These are phyloP conservation scores for Catocala fraxini DNA, from an alignment of 2,888 invertebrate species.

Conservation along the genomic window DNA sequence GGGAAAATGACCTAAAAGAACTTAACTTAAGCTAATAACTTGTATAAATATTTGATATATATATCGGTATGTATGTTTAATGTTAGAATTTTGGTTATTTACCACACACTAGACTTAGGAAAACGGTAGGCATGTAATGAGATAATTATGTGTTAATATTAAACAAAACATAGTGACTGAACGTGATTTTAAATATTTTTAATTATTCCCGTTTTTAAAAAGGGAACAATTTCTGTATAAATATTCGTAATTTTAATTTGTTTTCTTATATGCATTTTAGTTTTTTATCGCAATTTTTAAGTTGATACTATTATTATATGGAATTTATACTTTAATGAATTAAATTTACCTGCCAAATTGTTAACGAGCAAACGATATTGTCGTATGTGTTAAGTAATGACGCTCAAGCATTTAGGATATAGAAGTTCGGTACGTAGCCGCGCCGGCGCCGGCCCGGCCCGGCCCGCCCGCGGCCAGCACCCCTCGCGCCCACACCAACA, in stretches of 20 bases:
- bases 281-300: slow-evolving; percentile 84
- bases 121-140: slow-evolving; percentile 84
- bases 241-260: slow-evolving; percentile 86
- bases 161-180: slow-evolving; percentile 86
- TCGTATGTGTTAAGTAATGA: slow-evolving; percentile 79
- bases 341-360: slow-evolving; percentile 86
- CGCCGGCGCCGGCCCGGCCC: slow-evolving; percentile 35
- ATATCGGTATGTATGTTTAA: slow-evolving; percentile 87
- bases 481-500: slow-evolving; percentile 70
- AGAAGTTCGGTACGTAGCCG: slow-evolving; percentile 55
- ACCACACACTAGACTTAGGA: slow-evolving; percentile 87
- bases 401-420: slow-evolving; percentile 86
- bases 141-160: slow-evolving; percentile 86
- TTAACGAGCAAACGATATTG: slow-evolving; percentile 79
- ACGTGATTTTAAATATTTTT: slow-evolving; percentile 83
- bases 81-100: slow-evolving; percentile 87
- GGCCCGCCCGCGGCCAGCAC: slow-evolving; percentile 59
- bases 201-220: slow-evolving; percentile 77
- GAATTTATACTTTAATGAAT: slow-evolving; percentile 82
- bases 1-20: slow-evolving; percentile 85
- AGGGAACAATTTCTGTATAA: slow-evolving; percentile 83
- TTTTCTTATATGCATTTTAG: slow-evolving; percentile 84
- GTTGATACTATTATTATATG: slow-evolving; percentile 75
- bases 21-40: slow-evolving; percentile 87
- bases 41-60: slow-evolving; percentile 87